Conservation (phyloP, 1,140 invertebrate genomes). For the Drosophila parabipectinata region DNA sequence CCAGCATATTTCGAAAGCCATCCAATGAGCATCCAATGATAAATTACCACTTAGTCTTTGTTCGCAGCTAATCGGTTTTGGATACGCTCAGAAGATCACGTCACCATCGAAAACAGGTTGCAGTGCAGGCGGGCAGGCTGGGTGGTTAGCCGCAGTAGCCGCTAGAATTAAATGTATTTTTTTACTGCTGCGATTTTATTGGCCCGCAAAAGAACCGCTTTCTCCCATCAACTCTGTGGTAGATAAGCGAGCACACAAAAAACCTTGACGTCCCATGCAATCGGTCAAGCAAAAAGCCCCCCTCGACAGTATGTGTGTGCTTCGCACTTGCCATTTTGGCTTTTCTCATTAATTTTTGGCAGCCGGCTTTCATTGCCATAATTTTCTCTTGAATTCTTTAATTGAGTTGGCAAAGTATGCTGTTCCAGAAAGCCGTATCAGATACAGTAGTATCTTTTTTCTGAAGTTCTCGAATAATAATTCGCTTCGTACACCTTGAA, state of each 20-base stretch:
- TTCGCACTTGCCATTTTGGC: not conserved
- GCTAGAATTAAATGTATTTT: slow-evolving; percentile 26
- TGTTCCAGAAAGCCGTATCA: not conserved
- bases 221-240: slow-evolving; percentile 12
- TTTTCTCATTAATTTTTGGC: slow-evolving; percentile 6
- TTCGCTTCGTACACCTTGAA: not conserved
- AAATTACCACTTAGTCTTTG: slow-evolving; percentile 62
- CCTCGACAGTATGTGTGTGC: not conserved
- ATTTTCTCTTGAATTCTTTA: slow-evolving; percentile 38
- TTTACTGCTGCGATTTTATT: slow-evolving; percentile 20
- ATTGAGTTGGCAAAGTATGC: not conserved
- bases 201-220: slow-evolving; percentile 34
- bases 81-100: slow-evolving; percentile 53
- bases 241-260: slow-evolving; percentile 19
- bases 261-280: slow-evolving; percentile 66
- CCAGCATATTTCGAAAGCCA: slow-evolving; percentile 19
- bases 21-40: slow-evolving; percentile 61
- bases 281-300: slow-evolving; percentile 56
- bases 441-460: not conserved
- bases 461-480: not conserved
- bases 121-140: slow-evolving; percentile 16
- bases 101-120: slow-evolving; percentile 55
- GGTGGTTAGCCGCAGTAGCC: slow-evolving; percentile 8
- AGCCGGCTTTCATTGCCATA: slow-evolving; percentile 30
- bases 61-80: slow-evolving; percentile 25